A percentile compares a stretch with the other conserved stretches of the same genome.
Conservation (phyloP, 2,888 invertebrate genomes). For the Gnatocerus cornutus region DNA sequence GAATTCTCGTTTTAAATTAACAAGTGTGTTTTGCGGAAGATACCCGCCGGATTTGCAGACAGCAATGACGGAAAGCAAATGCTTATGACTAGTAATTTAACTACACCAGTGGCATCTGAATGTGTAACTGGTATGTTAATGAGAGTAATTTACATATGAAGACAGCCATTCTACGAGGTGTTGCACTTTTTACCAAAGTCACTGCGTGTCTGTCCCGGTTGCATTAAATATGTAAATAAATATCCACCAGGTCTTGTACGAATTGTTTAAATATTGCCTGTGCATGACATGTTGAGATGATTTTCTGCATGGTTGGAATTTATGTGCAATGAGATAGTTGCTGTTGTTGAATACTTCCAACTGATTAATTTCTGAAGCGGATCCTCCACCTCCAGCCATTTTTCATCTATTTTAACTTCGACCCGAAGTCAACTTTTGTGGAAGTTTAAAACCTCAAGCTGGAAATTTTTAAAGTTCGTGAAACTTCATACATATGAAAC, state of each 20-base stretch:
- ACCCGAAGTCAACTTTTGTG: conserved; percentile 46
- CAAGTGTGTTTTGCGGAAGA: conserved; percentile 38
- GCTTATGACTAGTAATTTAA: conserved; percentile 55
- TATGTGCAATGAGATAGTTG: conserved; percentile 9
- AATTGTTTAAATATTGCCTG: conserved; percentile 26
- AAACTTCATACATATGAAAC: conserved; percentile 62
- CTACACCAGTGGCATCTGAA: conserved; percentile 52
- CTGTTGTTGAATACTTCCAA: not conserved
- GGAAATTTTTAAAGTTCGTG: conserved; percentile 58
- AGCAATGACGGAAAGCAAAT: conserved; percentile 43
- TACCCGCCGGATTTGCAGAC: conserved; percentile 26
- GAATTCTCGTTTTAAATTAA: conserved; percentile 36
- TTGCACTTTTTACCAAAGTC: conserved; percentile 44
- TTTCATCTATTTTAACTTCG: conserved; percentile 52
- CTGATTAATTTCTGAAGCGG: conserved; percentile 29
- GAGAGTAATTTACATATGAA: conserved; percentile 60
- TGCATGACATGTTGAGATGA: conserved; percentile 1
- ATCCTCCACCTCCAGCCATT: conserved; percentile 40
- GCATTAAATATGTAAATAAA: conserved; percentile 38
- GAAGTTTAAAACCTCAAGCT: conserved; percentile 56
- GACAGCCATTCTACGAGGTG: conserved; percentile 60
- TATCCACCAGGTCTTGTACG: conserved; percentile 39
- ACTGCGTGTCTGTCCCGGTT: conserved; percentile 38
- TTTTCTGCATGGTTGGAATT: conserved; percentile 11
- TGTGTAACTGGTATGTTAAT: conserved; percentile 58